Percentiles rank a stretch among this genome's conserved stretches.
These are phyloP conservation scores for Vannuccia rotundouncinata DNA, from an alignment of 2,888 invertebrate genomes.

Conservation along the genomic window DNA sequence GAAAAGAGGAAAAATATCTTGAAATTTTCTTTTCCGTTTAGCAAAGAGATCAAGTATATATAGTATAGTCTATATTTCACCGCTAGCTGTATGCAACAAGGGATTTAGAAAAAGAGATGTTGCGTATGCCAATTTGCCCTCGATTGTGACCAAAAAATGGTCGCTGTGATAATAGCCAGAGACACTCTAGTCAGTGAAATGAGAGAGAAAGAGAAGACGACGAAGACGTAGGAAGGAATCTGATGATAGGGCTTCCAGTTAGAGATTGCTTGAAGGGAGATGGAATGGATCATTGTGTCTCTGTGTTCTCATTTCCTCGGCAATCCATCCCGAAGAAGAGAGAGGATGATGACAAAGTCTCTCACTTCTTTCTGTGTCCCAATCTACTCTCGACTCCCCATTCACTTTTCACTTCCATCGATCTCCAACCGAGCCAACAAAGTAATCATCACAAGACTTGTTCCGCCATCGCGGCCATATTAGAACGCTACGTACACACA, in stretches of 20 bases:
- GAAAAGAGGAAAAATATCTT: too few species aligned
- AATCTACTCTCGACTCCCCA: background rate
- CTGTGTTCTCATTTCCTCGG: background rate
- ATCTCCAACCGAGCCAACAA: background rate
- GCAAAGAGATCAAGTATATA: too few species aligned
- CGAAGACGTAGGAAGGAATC: too few species aligned
- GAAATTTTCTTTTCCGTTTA: too few species aligned
- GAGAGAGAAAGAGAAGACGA: background rate
- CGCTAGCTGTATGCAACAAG: too few species aligned
- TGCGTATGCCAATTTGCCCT: too few species aligned
- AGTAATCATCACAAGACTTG: background rate
- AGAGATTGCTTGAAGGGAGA: background rate
- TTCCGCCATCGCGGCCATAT: background rate
- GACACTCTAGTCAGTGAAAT: conserved; percentile 9
- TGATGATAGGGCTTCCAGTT: background rate
- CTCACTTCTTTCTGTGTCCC: background rate
- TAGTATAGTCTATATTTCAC: too few species aligned
- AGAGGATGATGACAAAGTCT: conserved; percentile 6
- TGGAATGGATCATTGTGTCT: conserved; percentile 8
- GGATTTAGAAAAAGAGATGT: too few species aligned
- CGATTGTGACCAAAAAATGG: too few species aligned
- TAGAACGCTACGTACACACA: background rate
- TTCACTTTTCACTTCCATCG: conserved; percentile 1
- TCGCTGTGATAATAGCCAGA: too few species aligned
- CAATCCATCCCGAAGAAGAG: background rate